Evolutionary conservation across 2,797 vertebrate species (phyloP).

Genomic region (Gymnodraco acuticeps): DNA sequence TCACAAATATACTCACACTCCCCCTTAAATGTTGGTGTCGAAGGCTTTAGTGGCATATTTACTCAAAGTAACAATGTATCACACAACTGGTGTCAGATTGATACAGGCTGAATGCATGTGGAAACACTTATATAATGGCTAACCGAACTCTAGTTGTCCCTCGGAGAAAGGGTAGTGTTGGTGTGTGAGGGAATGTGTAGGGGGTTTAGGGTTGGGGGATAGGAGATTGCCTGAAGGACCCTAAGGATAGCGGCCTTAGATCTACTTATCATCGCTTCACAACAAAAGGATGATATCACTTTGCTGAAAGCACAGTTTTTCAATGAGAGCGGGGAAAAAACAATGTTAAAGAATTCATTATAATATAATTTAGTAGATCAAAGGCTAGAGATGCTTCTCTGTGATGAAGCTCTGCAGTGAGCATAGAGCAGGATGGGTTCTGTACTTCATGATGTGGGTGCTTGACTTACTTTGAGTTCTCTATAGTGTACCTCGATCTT

Average conservation of each 20-base stretch:
- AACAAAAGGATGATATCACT: constrained; percentile 76
- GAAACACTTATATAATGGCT: constrained; percentile 3
- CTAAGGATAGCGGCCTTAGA: constrained; percentile 65
- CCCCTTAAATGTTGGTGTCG: neutral
- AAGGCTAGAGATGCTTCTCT: constrained; percentile 49
- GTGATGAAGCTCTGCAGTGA: constrained; percentile 24
- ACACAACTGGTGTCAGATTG: neutral
- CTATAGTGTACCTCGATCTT: neutral
- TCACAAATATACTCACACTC: neutral
- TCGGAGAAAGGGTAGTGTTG: constrained; percentile 30
- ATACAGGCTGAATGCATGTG: constrained; percentile 4
- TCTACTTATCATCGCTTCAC: constrained; percentile 62
- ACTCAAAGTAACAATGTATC: neutral
- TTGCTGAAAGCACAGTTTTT: constrained; percentile 79
- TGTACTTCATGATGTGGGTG: neutral
- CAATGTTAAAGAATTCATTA: constrained; percentile 71
- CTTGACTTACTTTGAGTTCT: neutral
- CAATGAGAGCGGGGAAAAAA: constrained; percentile 67
- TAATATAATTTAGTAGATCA: constrained; percentile 77
- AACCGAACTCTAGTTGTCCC: constrained; percentile 47
- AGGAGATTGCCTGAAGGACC: constrained; percentile 54
- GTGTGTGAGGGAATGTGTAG: constrained; percentile 13
- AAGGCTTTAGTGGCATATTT: neutral
- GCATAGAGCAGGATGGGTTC: neutral
- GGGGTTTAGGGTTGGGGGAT: neutral